Evolutionary conservation across 2,113 vertebrate genomes (phyloP).

Genomic region (Acrocephalus kingi): DNA sequence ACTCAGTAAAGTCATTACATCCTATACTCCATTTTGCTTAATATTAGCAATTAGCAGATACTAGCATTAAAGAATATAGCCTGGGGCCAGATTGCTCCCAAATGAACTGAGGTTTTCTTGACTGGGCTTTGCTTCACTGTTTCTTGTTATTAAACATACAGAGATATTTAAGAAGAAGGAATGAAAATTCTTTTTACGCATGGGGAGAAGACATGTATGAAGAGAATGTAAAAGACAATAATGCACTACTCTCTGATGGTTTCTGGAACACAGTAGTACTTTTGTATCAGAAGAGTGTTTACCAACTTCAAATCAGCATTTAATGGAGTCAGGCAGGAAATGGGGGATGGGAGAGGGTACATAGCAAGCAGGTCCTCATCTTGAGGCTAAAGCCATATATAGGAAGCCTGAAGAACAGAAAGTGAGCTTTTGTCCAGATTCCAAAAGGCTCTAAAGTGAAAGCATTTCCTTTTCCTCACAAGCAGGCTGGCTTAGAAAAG

Average conservation of each 20-base stretch:
- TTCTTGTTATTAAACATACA: conserved; percentile 29
- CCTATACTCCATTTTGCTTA: not conserved
- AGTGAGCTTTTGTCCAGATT: conserved; percentile 74
- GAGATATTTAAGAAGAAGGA: conserved; percentile 19
- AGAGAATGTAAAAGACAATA: conserved; percentile 77
- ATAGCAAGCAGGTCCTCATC: conserved; percentile 79
- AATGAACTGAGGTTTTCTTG: not conserved
- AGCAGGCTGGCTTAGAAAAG: not conserved
- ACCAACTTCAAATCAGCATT: conserved; percentile 77
- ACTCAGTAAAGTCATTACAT: not conserved
- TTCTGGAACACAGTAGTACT: conserved; percentile 75
- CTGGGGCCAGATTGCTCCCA: not conserved
- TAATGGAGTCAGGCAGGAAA: conserved; percentile 87
- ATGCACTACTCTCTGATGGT: conserved; percentile 69
- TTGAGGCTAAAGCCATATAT: conserved; percentile 69
- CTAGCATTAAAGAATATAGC: not conserved
- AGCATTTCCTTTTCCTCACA: conserved; percentile 46
- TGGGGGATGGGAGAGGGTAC: conserved; percentile 72
- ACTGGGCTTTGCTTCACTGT: not conserved
- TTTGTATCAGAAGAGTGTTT: conserved; percentile 76
- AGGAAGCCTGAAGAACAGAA: conserved; percentile 78
- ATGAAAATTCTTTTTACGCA: conserved; percentile 25
- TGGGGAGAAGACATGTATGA: conserved; percentile 52
- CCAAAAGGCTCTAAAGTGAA: conserved; percentile 30
- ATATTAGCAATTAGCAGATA: conserved; percentile 22